A percentile compares a stretch with the other conserved stretches of the same genome.
These are phyloP conservation scores for Eupithecia subfuscata DNA, from an alignment of 2,888 invertebrate genomes.

Conservation along the genomic window DNA sequence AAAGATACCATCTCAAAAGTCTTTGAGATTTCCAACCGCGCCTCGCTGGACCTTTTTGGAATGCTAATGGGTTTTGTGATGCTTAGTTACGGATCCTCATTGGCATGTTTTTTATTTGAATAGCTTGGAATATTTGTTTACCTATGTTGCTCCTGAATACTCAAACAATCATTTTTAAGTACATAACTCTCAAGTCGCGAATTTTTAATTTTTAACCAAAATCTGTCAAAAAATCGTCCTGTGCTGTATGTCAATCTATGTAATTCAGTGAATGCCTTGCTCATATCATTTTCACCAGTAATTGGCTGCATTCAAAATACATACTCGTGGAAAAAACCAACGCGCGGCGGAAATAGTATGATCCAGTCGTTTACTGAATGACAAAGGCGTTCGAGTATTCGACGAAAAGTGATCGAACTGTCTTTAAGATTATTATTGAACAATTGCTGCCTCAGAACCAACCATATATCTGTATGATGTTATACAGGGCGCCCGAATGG, in stretches of 20 bases:
- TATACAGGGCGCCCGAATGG: conserved; percentile 95
- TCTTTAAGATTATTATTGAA: not conserved
- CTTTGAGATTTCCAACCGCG: not conserved
- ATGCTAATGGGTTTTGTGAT: not conserved
- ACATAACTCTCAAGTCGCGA: not conserved
- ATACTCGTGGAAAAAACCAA: no score
- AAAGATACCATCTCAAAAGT: not conserved
- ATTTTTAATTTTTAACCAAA: not conserved
- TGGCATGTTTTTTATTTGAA: conserved; percentile 3
- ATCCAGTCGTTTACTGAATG: no score
- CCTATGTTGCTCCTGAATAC: not conserved
- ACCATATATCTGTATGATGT: not conserved
- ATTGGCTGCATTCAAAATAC: no score
- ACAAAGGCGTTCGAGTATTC: not conserved
- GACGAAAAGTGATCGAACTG: not conserved
- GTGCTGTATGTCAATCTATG: no score
- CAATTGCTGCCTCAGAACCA: not conserved
- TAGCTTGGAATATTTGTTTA: not conserved
- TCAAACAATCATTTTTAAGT: not conserved
- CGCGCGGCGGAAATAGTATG: no score
- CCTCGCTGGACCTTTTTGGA: not conserved
- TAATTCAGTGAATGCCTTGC: no score
- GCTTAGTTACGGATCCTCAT: no score
- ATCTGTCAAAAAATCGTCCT: not conserved
- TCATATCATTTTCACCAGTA: no score